Evolutionary conservation across 2,113 vertebrate species (phyloP).

Genomic region (Girardinichthys multiradiatus): DNA sequence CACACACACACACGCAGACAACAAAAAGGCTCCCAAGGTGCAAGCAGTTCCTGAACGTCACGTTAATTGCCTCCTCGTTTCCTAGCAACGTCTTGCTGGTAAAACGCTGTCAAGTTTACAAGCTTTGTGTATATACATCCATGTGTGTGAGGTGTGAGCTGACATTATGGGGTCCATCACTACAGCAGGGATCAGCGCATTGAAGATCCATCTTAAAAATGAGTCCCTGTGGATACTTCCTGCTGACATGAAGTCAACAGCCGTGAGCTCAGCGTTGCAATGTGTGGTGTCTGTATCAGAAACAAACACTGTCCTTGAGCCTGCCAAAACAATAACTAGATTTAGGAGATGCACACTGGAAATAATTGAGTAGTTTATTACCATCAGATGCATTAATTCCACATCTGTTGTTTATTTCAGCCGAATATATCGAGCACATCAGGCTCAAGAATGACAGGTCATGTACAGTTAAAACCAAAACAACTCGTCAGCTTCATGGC

Average conservation of each 20-base stretch:
- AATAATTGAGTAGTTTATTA: background rate
- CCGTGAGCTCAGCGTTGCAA: background rate
- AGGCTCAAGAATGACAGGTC: background rate
- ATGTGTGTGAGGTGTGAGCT: constrained; percentile 4
- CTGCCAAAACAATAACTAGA: constrained; percentile 7
- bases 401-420: constrained; percentile 9
- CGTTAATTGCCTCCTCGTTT: constrained; percentile 61
- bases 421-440: background rate
- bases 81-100: constrained; percentile 63
- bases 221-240: background rate
- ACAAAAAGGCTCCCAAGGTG: constrained; percentile 24
- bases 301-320: background rate
- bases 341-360: background rate
- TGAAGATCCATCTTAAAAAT: constrained; percentile 27
- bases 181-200: background rate
- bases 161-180: constrained; percentile 27
- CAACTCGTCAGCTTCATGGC: background rate
- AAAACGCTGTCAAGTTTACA: constrained; percentile 58
- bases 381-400: constrained; percentile 8
- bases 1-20: background rate
- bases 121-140: constrained; percentile 20
- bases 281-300: background rate
- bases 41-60: constrained; percentile 15
- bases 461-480: background rate
- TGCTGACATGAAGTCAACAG: background rate